A percentile compares a stretch with the other conserved stretches of the same genome.
Conservation (phyloP, 2,797 vertebrate species). For the Pipistrellus kuhlii region DNA sequence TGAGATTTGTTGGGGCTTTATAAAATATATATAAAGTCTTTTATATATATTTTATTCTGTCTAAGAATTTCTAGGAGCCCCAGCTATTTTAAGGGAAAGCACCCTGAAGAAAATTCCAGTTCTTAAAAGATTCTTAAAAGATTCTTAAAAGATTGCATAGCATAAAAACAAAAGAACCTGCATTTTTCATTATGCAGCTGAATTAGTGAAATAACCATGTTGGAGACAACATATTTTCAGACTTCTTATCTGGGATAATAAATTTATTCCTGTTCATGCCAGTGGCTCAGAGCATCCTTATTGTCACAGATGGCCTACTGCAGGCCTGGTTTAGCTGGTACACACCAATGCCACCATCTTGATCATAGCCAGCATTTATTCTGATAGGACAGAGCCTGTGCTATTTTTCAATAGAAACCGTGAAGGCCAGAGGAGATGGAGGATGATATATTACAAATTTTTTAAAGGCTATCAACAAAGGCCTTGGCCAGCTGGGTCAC, state of each 20-base stretch:
- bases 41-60: no score
- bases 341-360: background rate
- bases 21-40: no score
- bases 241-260: background rate
- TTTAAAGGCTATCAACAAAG: background rate
- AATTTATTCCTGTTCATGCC: background rate
- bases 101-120: background rate
- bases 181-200: background rate
- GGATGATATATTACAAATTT: background rate
- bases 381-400: background rate
- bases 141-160: background rate
- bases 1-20: background rate
- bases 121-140: background rate
- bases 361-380: background rate
- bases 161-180: background rate
- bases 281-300: background rate
- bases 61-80: background rate
- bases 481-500: background rate
- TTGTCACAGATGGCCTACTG: background rate
- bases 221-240: background rate
- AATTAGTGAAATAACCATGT: background rate
- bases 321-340: background rate
- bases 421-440: background rate
- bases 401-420: background rate
- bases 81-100: background rate